These are phyloP conservation scores for Tetrax tetrax DNA, from an alignment of 2,113 vertebrate genomes.

Conservation along the genomic window DNA sequence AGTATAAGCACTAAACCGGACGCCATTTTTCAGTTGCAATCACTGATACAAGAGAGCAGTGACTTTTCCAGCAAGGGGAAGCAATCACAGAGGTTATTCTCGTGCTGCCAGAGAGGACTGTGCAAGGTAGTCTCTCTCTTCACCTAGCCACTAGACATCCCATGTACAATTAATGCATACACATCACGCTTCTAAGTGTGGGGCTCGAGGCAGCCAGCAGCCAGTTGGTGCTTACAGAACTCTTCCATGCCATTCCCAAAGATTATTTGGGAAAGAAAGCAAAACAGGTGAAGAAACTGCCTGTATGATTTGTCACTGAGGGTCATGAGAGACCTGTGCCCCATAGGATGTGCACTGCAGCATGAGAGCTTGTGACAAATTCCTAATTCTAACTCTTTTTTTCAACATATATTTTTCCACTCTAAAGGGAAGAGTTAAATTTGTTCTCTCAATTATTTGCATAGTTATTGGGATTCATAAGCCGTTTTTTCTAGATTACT, in stretches of 20 bases:
- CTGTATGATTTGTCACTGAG: not conserved
- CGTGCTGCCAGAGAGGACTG: not conserved
- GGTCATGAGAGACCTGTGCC: not conserved
- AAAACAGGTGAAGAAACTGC: not conserved
- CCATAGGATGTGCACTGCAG: not conserved
- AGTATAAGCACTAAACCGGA: not conserved
- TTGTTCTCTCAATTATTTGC: not conserved
- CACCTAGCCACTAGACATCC: not conserved
- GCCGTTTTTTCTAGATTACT: not conserved
- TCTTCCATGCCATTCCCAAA: not conserved
- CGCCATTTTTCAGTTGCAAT: not conserved
- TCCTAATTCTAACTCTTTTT: not conserved
- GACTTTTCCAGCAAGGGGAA: not conserved
- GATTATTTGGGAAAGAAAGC: not conserved
- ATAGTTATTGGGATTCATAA: not conserved
- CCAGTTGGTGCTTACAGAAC: fast-evolving
- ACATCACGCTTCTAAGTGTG: not conserved
- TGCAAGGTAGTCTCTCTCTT: not conserved
- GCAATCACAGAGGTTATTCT: not conserved
- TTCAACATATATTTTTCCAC: not conserved
- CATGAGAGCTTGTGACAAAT: not conserved
- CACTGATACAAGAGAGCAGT: fast-evolving
- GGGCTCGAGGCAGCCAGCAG: not conserved
- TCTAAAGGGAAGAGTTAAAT: not conserved
- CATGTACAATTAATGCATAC: not conserved